Evolutionary conservation across 2,113 vertebrate species (phyloP), one percentile per base, ranked within the genome.

Genomic region (Heterotilapia buettikoferi): DNA sequence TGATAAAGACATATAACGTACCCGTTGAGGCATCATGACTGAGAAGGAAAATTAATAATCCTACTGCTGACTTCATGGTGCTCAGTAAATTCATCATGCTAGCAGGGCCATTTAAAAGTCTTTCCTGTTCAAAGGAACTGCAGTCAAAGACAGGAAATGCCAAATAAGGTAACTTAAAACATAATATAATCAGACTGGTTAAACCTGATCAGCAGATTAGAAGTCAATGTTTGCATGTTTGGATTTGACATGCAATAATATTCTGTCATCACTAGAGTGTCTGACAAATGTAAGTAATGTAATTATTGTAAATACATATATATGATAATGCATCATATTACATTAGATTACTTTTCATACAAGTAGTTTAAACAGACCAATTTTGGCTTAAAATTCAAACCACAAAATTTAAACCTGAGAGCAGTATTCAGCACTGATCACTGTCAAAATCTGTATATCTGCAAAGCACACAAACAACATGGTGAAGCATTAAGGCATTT

Each of bases 291-390:
- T 19, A 61, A 61, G 57, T 61, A 19, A 33, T 63, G 5, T 33
- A 63, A 63, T 33, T 63, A 33, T 33, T 63, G 29, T 63, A 33
- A 63, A 33, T 63, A 4, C 5, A 19, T 63, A 11, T 19, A 63
- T 63, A 63, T 1, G 0, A 63, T 63, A 63, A 33, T 63, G 16
- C 16, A 63, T 19, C 9, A 0, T 7, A 33, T 63, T 1, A 11
- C 29, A 63, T 63, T 11, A 6, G 59, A 63, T 1, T 33, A n/a
- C 31, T 2, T 63, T 19, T 63, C 26, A 63, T 19, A 19, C 29
- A 1, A 33, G 16, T 63, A 63, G 59, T 36, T 19, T 63, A 11
- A 0, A 63, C 29, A 63, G 59, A 63, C 59, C 59, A 33, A 2
- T 61, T 61, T 33, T 33, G 0, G 59, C 1, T 61, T 61, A 61